Base-by-base conservation (phyloP, 1,140 invertebrate genomes). In the Brachionus rubens region DNA sequence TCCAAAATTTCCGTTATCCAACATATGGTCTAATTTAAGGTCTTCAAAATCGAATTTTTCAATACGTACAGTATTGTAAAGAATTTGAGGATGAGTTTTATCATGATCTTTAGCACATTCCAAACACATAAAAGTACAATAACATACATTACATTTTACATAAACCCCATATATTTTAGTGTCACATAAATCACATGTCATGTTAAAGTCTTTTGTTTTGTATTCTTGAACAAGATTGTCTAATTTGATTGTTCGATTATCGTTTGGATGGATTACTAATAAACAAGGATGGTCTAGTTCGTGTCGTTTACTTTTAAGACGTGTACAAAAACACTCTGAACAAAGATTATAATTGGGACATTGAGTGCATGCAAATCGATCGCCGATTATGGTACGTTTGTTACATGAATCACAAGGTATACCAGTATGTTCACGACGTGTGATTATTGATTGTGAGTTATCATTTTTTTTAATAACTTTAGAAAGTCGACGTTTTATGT, bases 51-150 rank as follows among this genome's bases (percentile, higher is more conserved):
- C 12, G 40, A 65, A 65, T 43, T 43, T 41, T 65, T 65, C 36
- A n/a, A 65, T 2, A 14, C 59, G 16, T n/a, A 65, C 59, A 9
- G 36, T 43, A 24, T 46, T 43, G 21, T 65, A 65, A 4, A 41
- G 19, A 43, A 65, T 65, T 26, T 24, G 19, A 5, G 16, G 1
- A 24, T 65, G 59, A 41, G 24, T 43, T 43, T 46, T 65, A 24
- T 65, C 40, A 3, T 65, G 59, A 2, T 26, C 30, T 65, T 65
- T 43, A 24, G 33, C 21, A 36, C 59, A 65, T 46, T 65, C 40
- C 19, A 65, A 41, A 43, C 59, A 65, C 40, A 65, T 65, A 43
- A 65, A 65, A 9, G 24, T 65, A 24, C 59, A 65, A 26, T 65
- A 65, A 36, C 59, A 65, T 46, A 12, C 10, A 26, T 65, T 65